Evolutionary conservation across 2,888 invertebrate genomes (phyloP).

Genomic region (Loripinus fragilis): DNA sequence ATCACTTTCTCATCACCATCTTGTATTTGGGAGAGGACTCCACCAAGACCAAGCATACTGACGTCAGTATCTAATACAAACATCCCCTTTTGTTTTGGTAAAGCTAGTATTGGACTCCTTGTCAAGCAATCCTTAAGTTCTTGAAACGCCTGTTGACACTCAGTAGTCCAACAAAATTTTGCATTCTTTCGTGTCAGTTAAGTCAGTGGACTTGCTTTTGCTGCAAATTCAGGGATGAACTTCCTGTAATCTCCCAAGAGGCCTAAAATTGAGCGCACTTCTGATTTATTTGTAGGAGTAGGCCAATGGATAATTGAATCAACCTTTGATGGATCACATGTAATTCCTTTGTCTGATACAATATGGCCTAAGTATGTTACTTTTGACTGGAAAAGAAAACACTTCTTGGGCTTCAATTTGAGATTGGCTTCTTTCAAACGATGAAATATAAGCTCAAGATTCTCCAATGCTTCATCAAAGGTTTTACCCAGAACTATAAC

Average conservation of each 20-base stretch:
- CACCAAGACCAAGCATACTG: constrained; percentile 29
- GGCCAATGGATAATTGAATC: constrained; percentile 20
- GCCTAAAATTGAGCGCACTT: constrained; percentile 27
- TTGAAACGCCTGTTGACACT: constrained; percentile 23
- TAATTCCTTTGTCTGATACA: constrained; percentile 22
- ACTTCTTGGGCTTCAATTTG: constrained; percentile 33
- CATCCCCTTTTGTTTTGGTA: background rate
- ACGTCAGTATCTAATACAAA: constrained; percentile 44
- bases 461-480: constrained; percentile 15
- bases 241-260: constrained; percentile 27
- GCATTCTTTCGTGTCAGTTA: constrained; percentile 10
- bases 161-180: constrained; percentile 21
- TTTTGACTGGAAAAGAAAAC: constrained; percentile 25
- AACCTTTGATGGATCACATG: constrained; percentile 26
- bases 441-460: constrained; percentile 19
- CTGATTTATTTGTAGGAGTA: constrained; percentile 1
- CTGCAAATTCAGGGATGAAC: constrained; percentile 30
- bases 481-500: constrained; percentile 20
- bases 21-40: constrained; percentile 33
- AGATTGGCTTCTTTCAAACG: constrained; percentile 23
- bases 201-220: constrained; percentile 1
- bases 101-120: background rate
- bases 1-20: constrained; percentile 25
- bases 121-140: constrained; percentile 5
- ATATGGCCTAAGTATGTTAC: constrained; percentile 27